Evolutionary conservation across 2,888 invertebrate genomes (phyloP).

Genomic region (Acanthosepion lycidas): DNA sequence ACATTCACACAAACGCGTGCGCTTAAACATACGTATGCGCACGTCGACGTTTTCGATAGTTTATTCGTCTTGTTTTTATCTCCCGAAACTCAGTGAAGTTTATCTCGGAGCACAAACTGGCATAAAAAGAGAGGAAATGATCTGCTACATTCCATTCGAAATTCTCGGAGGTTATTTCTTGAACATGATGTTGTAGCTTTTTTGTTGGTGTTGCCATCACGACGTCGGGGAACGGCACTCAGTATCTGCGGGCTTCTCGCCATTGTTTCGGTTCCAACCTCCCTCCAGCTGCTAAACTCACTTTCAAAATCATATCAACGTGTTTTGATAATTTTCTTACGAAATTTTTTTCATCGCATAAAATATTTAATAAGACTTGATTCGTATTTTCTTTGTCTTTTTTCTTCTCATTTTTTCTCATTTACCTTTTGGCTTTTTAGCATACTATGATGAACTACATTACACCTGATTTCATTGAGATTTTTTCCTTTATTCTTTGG

Average conservation of each 20-base stretch:
- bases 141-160: slow-evolving; percentile 9
- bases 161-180: slow-evolving; percentile 1
- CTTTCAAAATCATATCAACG: slow-evolving; percentile 33
- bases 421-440: slow-evolving; percentile 10
- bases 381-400: neutral
- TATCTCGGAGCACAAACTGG: slow-evolving; percentile 33
- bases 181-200: neutral
- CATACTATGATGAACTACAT: neutral
- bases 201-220: slow-evolving; percentile 22
- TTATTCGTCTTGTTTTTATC: neutral
- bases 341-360: neutral
- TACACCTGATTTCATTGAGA: neutral
- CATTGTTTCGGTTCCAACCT: neutral
- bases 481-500: no score
- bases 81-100: slow-evolving; percentile 8
- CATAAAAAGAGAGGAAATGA: slow-evolving; percentile 33
- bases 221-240: slow-evolving; percentile 33
- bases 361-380: slow-evolving; percentile 33
- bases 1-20: no score
- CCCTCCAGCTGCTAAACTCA: slow-evolving; percentile 33
- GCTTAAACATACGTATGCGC: neutral
- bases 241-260: neutral
- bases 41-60: neutral
- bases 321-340: slow-evolving; percentile 22
- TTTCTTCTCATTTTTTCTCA: neutral